Evolutionary conservation across 2,113 vertebrate species (phyloP), one percentile per base, ranked within the genome.

Genomic region (Gallinago media): DNA sequence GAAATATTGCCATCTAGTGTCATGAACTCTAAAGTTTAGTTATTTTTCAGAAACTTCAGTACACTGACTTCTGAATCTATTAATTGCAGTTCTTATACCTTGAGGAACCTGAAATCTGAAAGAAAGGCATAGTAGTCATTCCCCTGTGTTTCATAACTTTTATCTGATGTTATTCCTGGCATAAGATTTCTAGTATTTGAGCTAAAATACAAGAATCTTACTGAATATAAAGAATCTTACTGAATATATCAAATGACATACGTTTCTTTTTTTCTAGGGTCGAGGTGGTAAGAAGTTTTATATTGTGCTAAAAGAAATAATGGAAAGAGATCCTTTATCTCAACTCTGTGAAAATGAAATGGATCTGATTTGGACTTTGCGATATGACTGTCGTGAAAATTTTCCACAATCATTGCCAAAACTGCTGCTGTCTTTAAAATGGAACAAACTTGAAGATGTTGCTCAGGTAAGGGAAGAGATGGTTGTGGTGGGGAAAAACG

Each of bases 301-400:
- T 96, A 97, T 99, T 55, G 99, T 99, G 95, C 97, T 99, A 76
- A 99, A 99, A 97, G 99, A 99, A 98, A 99, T 99, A 95, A 99
- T 99, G 99, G 99, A 99, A 96, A 98, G 99, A n/a, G 99, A 99
- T 94, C 99, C 99, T 6, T 98, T 99, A 66, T 99, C 98, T 94
- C 99, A 99, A 79, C 98, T 99, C n/a, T 99, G 99, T 98, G 99
- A 99, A 94, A 99, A 99, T 92, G 99, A 99, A 98, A 99, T 99
- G 98, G 99, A 99, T 97, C 98, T 99, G 78, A 99, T 99, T 92
- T 99, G 99, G 99, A 99, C 99, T 78, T 98, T 99, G 94, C 98
- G 99, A 56, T 98, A 99, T 7, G 99, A 99, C 98, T 99, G 99
- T 82, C 94, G 98, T 77, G 99, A 99, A 79, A 99, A 99, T 91